These are phyloP conservation scores for Glaucomys volans DNA, from an alignment of 2,113 vertebrate species.

Conservation along the genomic window DNA sequence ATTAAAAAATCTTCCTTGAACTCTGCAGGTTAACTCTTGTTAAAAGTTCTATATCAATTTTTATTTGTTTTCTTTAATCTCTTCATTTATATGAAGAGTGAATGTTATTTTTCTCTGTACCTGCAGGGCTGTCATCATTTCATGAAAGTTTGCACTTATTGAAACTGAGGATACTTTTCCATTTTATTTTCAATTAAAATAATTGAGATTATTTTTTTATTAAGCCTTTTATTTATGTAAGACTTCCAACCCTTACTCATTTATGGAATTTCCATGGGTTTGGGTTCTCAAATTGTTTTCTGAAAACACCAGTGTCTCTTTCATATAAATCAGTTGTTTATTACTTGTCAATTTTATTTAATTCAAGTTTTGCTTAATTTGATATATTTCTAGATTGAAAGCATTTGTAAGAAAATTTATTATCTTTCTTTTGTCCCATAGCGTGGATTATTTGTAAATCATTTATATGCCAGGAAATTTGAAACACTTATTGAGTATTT, in stretches of 20 bases:
- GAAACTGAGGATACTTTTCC: neutral
- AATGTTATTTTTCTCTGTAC: neutral
- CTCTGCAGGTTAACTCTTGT: neutral
- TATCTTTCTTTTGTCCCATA: accelerated
- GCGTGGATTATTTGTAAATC: neutral
- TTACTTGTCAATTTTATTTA: neutral
- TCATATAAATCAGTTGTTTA: neutral
- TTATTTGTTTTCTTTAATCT: neutral
- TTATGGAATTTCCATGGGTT: neutral
- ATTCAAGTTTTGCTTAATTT: neutral
- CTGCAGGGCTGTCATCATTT: neutral
- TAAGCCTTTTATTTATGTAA: neutral
- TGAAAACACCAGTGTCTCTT: neutral
- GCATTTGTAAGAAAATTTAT: neutral
- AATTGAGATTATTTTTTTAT: neutral
- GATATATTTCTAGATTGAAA: neutral
- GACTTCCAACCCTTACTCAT: neutral
- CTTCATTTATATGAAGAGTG: neutral
- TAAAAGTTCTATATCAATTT: neutral
- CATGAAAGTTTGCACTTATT: neutral
- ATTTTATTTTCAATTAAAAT: neutral
- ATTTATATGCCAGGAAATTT: neutral
- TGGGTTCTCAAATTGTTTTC: neutral
- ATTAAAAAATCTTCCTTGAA: neutral
- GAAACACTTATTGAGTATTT: neutral